Evolutionary conservation across 2,797 vertebrate genomes (phyloP), one percentile per base, ranked within the genome.

Genomic region (Lepilemur ruficaudatus): DNA sequence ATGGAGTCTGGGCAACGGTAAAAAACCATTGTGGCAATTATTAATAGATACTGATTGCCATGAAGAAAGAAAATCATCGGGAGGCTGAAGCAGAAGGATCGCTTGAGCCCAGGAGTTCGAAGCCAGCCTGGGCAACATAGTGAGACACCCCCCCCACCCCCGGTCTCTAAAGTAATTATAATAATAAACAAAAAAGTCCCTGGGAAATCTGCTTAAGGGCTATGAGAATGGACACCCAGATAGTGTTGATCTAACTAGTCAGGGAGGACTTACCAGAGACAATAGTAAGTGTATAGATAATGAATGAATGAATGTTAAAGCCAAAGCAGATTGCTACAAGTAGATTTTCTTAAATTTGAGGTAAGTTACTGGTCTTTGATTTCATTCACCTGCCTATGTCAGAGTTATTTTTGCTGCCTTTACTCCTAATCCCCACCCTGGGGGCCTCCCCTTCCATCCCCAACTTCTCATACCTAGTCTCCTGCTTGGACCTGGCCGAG

Each of bases 331-430:
- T 32, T 30, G 59, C 35, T 17, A 1, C 30, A 14, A 10, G 20
- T 28, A 13, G 2, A 7, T 48, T n/a, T 48, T 63, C 48, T 75
- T 10, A 14, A n/a, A 46, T 50, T 41, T 55, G 38, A 88, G 35
- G 43, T 69, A 86, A 38, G 32, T 65, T 69, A 11, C 59, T 48
- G 46, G 25, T 89, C 87, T 93, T 85, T 48, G 63, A 65, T 69
- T 76, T 57, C 30, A 57, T 38, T 81, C 30, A 43, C 6, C 3
- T 41, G n/a, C 41, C 65, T 55, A 11, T 69, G 22, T 46, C 22
- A 35, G 38, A 28, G 38, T 61, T 35, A 9, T 3, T 73, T 89
- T 91, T 61, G n/a, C 46, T 23, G 48, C 67, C 14, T 63, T 15
- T 28, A 20, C 1, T 18, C 32, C 11, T 43, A 5, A 38, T 4